These are phyloP conservation scores for Gorsachius goisagi DNA, from an alignment of 2,113 vertebrate species.

Conservation along the genomic window DNA sequence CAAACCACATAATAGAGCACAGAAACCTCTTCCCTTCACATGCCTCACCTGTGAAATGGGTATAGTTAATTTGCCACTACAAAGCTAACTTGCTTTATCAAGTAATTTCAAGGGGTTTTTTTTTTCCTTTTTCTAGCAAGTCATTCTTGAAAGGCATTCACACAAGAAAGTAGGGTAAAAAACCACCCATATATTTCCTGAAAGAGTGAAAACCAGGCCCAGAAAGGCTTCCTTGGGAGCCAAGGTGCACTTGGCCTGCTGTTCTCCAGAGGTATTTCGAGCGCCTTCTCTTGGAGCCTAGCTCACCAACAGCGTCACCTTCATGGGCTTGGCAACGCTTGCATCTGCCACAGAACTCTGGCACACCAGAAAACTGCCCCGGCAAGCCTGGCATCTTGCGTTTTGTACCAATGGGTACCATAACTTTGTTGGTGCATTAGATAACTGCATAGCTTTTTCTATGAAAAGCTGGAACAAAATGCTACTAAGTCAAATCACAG, in stretches of 20 bases:
- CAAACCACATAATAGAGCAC: neutral
- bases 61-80: neutral
- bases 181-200: neutral
- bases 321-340: neutral
- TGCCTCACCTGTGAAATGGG: neutral
- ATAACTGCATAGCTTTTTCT: neutral
- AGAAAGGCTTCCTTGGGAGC: neutral
- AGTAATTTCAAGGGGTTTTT: neutral
- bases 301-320: neutral
- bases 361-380: neutral
- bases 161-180: neutral
- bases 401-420: neutral
- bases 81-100: neutral
- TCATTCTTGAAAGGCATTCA: neutral
- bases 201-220: neutral
- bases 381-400: neutral
- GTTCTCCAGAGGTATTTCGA: neutral
- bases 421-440: neutral
- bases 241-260: neutral
- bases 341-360: neutral
- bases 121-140: neutral
- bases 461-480: neutral
- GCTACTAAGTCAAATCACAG: neutral
- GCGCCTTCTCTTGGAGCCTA: neutral
- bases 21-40: neutral